Conservation (phyloP, 2,888 invertebrate genomes). For the Noctua pronuba region DNA sequence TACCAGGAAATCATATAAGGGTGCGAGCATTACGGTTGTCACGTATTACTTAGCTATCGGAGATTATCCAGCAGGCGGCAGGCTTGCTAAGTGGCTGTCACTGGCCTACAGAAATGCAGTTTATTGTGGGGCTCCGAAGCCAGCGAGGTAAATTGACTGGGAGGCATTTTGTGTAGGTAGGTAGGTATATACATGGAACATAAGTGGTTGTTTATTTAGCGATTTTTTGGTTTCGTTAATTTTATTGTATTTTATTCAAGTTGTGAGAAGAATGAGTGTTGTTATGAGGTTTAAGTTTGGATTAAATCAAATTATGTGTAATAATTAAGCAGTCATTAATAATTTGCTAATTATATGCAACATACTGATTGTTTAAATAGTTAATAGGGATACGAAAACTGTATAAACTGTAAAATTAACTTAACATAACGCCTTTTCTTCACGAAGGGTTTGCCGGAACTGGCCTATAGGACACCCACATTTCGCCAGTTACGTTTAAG, state of each 20-base stretch:
- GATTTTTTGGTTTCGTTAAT: background rate
- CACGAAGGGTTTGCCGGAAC: background rate
- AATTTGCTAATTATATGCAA: too few relatives aligned
- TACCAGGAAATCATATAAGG: conserved; percentile 41
- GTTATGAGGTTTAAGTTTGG: background rate
- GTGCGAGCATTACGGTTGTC: conserved; percentile 31
- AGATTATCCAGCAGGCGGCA: conserved; percentile 54
- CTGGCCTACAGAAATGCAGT: conserved; percentile 37
- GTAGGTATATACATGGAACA: background rate
- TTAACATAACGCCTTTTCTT: background rate
- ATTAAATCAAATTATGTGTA: background rate
- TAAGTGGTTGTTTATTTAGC: background rate
- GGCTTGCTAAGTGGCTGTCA: conserved; percentile 59
- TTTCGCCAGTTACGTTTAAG: background rate
- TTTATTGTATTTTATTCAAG: background rate
- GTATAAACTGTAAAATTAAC: background rate
- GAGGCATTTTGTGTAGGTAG: background rate
- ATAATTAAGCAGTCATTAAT: too few relatives aligned
- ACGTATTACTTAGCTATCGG: conserved; percentile 46
- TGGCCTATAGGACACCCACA: background rate
- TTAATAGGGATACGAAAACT: background rate
- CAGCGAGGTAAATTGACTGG: conserved; percentile 1
- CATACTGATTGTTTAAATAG: too few relatives aligned
- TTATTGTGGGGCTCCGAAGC: conserved; percentile 27
- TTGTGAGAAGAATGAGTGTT: background rate